Conservation (phyloP, 1,140 invertebrate species). For the Epicauta chinensis region DNA sequence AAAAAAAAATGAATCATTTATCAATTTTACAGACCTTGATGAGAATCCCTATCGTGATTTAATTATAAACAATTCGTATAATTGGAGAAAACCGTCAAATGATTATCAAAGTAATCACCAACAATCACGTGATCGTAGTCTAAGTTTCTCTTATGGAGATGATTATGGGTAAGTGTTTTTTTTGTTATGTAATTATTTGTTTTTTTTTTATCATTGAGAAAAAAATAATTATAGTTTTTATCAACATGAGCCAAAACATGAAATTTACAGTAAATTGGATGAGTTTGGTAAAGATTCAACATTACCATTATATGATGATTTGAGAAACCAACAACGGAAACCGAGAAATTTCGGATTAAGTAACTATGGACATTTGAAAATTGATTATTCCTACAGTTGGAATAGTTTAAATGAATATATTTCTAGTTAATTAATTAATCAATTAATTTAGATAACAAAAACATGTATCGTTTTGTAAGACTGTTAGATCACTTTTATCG, state of each 20-base stretch:
- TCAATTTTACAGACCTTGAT: conserved; percentile 17
- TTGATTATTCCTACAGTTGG: conserved; percentile 70
- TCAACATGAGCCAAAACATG: conserved; percentile 20
- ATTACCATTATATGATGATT: conserved; percentile 35
- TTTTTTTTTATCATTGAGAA: no score
- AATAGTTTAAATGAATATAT: conserved; percentile 44
- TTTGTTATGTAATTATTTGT: no score
- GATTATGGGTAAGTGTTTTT: conserved; percentile 21
- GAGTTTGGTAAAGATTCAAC: conserved; percentile 22
- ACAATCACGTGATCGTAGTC: conserved; percentile 20
- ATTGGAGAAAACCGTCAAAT: conserved; percentile 18
- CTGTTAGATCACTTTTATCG: no score
- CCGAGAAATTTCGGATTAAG: conserved; percentile 56
- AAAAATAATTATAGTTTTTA: no score
- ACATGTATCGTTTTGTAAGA: no score
- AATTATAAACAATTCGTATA: conserved; percentile 3
- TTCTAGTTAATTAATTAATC: no score
- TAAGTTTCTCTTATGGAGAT: conserved; percentile 29
- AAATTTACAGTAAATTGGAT: conserved; percentile 32
- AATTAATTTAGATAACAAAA: no score
- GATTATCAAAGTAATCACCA: neutral
- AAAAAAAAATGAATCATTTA: no score
- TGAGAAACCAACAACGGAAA: conserved; percentile 23
- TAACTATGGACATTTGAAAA: conserved; percentile 63
- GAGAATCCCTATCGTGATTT: conserved; percentile 23